Conservation (phyloP, 2,113 vertebrate genomes). For the Lepisosteus osseus region DNA sequence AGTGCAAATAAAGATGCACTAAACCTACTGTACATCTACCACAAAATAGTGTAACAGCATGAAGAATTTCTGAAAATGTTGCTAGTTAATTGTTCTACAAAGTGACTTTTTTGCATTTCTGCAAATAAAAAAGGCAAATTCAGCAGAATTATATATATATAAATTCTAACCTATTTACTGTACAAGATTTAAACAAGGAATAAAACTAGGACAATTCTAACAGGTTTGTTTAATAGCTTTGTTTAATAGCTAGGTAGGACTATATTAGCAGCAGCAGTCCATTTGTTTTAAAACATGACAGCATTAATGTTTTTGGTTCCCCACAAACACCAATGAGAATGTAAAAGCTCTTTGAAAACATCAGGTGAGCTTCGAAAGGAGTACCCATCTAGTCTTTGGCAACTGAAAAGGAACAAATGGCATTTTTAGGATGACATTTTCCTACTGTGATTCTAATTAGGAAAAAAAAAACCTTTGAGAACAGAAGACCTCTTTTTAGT, state of each 20-base stretch:
- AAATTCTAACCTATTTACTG: constrained; percentile 49
- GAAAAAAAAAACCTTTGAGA: no score
- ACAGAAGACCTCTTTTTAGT: no score
- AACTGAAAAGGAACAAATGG: constrained; percentile 5
- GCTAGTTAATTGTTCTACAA: constrained; percentile 52
- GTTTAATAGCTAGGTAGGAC: constrained; percentile 33
- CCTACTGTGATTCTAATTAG: no score
- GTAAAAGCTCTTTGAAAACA: background rate
- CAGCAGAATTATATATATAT: constrained; percentile 51
- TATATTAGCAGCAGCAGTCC: constrained; percentile 25
- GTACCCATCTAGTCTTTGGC: background rate
- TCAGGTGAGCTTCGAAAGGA: background rate
- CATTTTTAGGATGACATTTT: no score
- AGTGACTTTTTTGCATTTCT: constrained; percentile 28
- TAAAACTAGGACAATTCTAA: constrained; percentile 39
- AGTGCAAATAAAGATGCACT: no score
- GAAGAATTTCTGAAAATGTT: constrained; percentile 56
- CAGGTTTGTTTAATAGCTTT: constrained; percentile 39
- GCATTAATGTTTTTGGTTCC: constrained; percentile 18
- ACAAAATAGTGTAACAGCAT: constrained; percentile 28
- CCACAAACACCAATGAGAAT: background rate
- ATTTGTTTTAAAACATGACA: constrained; percentile 42
- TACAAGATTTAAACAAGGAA: constrained; percentile 28
- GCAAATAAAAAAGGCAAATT: constrained; percentile 46
- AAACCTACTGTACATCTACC: no score